Evolutionary conservation across 1,140 invertebrate species (phyloP).

Genomic region (Leptonema lineaticorne): DNA sequence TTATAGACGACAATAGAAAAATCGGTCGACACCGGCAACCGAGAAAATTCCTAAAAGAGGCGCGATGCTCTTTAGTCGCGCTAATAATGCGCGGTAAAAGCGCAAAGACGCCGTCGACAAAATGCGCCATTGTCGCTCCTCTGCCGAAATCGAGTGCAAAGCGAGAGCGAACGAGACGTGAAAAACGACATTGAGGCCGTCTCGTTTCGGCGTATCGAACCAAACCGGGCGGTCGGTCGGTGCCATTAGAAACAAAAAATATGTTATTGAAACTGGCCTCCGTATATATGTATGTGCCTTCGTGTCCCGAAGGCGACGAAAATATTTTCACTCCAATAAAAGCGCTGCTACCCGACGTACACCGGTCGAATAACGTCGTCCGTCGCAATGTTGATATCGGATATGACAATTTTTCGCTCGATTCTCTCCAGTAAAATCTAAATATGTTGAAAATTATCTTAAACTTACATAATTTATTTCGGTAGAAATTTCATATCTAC

Average conservation of each 20-base stretch:
- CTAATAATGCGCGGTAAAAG: constrained; percentile 6
- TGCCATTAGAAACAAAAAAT: constrained; percentile 33
- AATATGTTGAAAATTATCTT: too few relatives aligned
- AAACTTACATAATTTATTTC: too few relatives aligned
- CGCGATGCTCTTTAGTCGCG: not conserved
- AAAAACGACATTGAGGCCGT: not conserved
- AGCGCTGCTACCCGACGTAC: constrained; percentile 10
- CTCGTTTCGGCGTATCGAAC: not conserved
- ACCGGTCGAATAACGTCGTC: too few relatives aligned
- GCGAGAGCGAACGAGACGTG: not conserved
- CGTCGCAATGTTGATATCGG: too few relatives aligned
- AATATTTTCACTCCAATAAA: constrained; percentile 32
- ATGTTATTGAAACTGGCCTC: constrained; percentile 32
- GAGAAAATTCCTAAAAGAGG: constrained; percentile 4
- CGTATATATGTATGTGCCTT: too few relatives aligned
- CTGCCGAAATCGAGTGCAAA: not conserved
- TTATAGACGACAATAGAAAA: not conserved
- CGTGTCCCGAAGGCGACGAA: constrained; percentile 27
- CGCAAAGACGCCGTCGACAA: not conserved
- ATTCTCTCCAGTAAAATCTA: too few relatives aligned
- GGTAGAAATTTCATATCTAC: too few relatives aligned
- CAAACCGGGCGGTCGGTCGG: not conserved
- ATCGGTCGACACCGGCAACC: not conserved
- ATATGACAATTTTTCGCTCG: too few relatives aligned
- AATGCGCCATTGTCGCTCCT: not conserved